Evolutionary conservation across 2,888 invertebrate species (phyloP).

Genomic region (Chorisops tibialis): DNA sequence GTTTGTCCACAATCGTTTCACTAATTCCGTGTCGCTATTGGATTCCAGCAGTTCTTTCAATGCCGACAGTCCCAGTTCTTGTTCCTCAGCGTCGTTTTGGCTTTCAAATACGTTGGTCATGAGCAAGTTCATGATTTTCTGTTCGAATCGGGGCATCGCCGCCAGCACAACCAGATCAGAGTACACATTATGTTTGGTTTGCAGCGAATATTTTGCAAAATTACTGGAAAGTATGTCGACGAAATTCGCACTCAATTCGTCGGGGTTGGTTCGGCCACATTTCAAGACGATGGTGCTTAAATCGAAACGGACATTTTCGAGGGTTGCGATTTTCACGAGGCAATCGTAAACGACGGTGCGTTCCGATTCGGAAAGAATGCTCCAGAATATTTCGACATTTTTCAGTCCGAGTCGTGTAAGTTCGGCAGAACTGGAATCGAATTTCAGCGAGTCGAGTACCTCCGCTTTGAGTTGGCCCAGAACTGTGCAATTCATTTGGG

Average conservation of each 20-base stretch:
- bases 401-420: slow-evolving; percentile 56
- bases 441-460: slow-evolving; percentile 18
- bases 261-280: slow-evolving; percentile 56
- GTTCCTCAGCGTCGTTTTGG: slow-evolving; percentile 36
- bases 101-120: slow-evolving; percentile 9
- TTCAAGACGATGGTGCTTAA: slow-evolving; percentile 51
- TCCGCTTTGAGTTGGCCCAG: slow-evolving; percentile 23
- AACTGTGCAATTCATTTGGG: slow-evolving; percentile 26
- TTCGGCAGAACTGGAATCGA: slow-evolving; percentile 43
- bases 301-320: slow-evolving; percentile 34
- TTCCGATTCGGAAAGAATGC: slow-evolving; percentile 52
- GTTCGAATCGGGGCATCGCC: not conserved
- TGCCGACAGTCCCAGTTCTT: slow-evolving; percentile 42
- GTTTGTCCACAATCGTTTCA: slow-evolving; percentile 50
- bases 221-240: slow-evolving; percentile 30
- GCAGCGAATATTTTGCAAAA: slow-evolving; percentile 24
- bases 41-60: slow-evolving; percentile 40
- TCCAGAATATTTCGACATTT: slow-evolving; percentile 54
- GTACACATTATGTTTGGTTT: slow-evolving; percentile 21
- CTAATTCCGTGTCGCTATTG: slow-evolving; percentile 41
- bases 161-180: not conserved
- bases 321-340: slow-evolving; percentile 55
- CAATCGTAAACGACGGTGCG: slow-evolving; percentile 56
- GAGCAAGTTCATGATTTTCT: not conserved
- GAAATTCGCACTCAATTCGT: slow-evolving; percentile 56